phyloP scores from a whole-genome alignment of 2,797 vertebrate species.

The Percopsis omiscomaycus region DNA sequence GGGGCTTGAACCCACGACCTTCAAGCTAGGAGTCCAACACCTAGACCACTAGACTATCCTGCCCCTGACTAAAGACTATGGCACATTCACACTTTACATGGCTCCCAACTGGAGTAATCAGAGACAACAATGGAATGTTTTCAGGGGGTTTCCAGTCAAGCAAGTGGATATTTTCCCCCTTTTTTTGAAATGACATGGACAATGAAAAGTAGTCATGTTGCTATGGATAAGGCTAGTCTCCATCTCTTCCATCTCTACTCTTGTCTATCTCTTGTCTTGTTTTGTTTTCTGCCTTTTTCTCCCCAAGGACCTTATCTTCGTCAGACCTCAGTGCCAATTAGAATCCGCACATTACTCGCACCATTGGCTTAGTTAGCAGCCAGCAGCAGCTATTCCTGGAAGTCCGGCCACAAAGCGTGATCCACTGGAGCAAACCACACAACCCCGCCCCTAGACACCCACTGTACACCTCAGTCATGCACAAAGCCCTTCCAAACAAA shows the following conservation, averaged over 20 bases:
- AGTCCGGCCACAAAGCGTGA: neutral
- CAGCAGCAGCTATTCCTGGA: slow-evolving; percentile 2
- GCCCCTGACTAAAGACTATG: neutral
- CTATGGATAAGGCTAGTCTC: neutral
- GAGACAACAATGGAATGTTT: slow-evolving; percentile 45
- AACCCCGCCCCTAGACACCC: slow-evolving; percentile 32
- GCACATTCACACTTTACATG: neutral
- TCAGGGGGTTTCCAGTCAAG: slow-evolving; percentile 42
- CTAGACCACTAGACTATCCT: too few relatives aligned
- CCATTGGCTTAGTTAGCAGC: slow-evolving; percentile 27
- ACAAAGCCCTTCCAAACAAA: slow-evolving; percentile 37
- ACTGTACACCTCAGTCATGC: slow-evolving; percentile 14
- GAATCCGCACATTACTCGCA: slow-evolving; percentile 20
- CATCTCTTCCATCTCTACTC: neutral
- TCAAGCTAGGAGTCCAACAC: too few relatives aligned
- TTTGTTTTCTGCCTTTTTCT: neutral
- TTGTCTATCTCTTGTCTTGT: neutral
- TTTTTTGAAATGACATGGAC: too few relatives aligned
- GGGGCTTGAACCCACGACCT: too few relatives aligned
- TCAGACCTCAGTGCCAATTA: slow-evolving; percentile 17
- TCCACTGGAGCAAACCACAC: slow-evolving; percentile 11
- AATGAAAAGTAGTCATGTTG: neutral
- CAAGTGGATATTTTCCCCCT: too few relatives aligned
- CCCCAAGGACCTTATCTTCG: neutral
- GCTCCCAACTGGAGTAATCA: slow-evolving; percentile 28